These are phyloP conservation scores for Clamator glandarius DNA, from an alignment of 2,797 vertebrate genomes.

Conservation along the genomic window DNA sequence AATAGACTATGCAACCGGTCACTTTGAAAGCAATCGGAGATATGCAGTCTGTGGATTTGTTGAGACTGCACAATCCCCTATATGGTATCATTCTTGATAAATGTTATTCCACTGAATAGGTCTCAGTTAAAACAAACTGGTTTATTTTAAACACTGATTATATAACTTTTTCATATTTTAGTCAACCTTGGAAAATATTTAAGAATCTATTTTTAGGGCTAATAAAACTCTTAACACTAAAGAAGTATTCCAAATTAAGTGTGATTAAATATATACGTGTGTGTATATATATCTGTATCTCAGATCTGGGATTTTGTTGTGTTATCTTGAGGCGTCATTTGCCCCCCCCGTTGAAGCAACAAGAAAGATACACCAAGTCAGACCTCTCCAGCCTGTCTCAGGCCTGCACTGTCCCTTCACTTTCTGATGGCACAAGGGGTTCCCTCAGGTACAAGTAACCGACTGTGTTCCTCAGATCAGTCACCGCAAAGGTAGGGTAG, in stretches of 20 bases:
- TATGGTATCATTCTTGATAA: not conserved
- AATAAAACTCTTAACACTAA: conserved; percentile 59
- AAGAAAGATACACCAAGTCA: not conserved
- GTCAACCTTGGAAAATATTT: conserved; percentile 50
- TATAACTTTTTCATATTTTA: conserved; percentile 57
- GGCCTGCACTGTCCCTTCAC: not conserved
- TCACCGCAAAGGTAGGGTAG: not conserved
- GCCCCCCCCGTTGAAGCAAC: not conserved
- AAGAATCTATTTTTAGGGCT: conserved; percentile 62
- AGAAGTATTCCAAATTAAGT: not conserved
- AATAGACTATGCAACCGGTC: not conserved
- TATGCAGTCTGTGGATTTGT: not conserved
- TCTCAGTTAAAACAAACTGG: conserved; percentile 51
- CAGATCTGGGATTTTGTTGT: not conserved
- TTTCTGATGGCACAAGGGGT: not conserved
- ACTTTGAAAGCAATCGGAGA: not conserved
- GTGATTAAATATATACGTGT: not conserved
- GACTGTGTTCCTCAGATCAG: not conserved
- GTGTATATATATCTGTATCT: not conserved
- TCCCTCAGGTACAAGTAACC: not conserved
- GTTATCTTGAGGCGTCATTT: not conserved
- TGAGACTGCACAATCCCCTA: conserved; percentile 22
- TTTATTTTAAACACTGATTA: conserved; percentile 61
- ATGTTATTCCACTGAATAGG: conserved; percentile 11
- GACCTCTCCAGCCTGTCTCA: not conserved